These are phyloP conservation scores for Lutraria rhynchaena DNA, from an alignment of 1,140 invertebrate species.

Conservation along the genomic window DNA sequence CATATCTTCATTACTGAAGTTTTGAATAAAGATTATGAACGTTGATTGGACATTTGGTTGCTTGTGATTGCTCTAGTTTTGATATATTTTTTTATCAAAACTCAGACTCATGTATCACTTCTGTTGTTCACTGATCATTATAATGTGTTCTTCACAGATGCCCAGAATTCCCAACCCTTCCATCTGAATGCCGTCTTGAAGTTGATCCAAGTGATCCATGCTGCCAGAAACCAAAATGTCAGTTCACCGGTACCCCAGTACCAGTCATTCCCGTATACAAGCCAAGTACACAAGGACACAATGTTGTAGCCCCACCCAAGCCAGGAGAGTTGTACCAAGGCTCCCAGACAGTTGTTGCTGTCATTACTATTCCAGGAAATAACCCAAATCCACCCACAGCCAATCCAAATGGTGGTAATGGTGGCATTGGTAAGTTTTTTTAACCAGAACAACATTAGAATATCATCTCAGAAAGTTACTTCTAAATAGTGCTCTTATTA, in stretches of 20 bases:
- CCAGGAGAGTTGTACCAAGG: slow-evolving; percentile 47
- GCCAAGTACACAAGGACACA: slow-evolving; percentile 43
- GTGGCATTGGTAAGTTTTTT: slow-evolving; percentile 65
- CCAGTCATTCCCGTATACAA: slow-evolving; percentile 62
- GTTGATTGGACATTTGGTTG: too few relatives aligned
- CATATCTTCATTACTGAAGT: too few relatives aligned
- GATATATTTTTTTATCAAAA: too few relatives aligned
- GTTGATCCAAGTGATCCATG: slow-evolving; percentile 67
- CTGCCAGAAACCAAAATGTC: slow-evolving; percentile 67
- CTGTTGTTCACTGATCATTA: too few relatives aligned
- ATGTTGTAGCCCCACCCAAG: slow-evolving; percentile 61
- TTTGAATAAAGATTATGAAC: too few relatives aligned
- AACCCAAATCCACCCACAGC: slow-evolving; percentile 55
- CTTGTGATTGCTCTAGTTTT: too few relatives aligned
- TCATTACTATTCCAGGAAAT: slow-evolving; percentile 27
- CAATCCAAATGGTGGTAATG: slow-evolving; percentile 12
- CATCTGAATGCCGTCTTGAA: slow-evolving; percentile 62
- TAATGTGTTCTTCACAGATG: slow-evolving; percentile 54
- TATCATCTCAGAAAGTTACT: too few relatives aligned
- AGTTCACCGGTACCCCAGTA: slow-evolving; percentile 55
- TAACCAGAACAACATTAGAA: too few relatives aligned
- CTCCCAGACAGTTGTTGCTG: slow-evolving; percentile 31
- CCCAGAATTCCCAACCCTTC: slow-evolving; percentile 62
- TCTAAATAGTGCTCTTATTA: too few relatives aligned
- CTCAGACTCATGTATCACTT: too few relatives aligned